Evolutionary conservation across 2,797 vertebrate genomes (phyloP).

Genomic region (Cottoperca gobio): DNA sequence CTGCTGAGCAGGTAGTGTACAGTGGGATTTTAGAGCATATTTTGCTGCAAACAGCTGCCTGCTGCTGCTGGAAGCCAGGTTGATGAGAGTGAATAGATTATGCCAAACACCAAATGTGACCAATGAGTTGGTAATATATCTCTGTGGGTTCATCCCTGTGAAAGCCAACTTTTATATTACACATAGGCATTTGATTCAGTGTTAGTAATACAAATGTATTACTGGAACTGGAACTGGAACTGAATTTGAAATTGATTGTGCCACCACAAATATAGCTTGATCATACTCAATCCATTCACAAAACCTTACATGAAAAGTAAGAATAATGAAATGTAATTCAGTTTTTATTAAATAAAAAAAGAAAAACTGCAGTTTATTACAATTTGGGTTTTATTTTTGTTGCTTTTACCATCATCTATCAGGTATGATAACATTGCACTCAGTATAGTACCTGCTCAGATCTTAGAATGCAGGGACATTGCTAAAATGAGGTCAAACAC

Average conservation of each 20-base stretch:
- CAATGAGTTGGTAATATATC: not conserved
- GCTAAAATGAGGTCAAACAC: not conserved
- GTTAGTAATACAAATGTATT: conserved; percentile 5
- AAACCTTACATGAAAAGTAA: not conserved
- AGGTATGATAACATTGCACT: not conserved
- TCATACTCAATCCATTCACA: not conserved
- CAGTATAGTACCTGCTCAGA: not conserved
- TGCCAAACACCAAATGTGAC: conserved; percentile 2
- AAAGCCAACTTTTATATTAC: not conserved
- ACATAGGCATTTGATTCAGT: not conserved
- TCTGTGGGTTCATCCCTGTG: not conserved
- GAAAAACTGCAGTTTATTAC: not conserved
- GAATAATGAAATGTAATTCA: not conserved
- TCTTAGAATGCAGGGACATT: not conserved
- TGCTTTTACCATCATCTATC: not conserved
- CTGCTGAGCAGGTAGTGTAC: not conserved
- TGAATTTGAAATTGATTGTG: conserved; percentile 16
- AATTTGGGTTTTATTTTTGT: not conserved
- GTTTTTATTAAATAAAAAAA: not conserved
- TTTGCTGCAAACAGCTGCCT: not conserved
- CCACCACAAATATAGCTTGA: conserved; percentile 13
- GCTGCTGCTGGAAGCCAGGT: not conserved
- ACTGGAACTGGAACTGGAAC: not conserved
- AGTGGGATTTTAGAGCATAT: not conserved
- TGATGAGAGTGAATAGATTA: not conserved